Conservation (phyloP, 2,113 vertebrate species). For the Tauraco erythrolophus region DNA sequence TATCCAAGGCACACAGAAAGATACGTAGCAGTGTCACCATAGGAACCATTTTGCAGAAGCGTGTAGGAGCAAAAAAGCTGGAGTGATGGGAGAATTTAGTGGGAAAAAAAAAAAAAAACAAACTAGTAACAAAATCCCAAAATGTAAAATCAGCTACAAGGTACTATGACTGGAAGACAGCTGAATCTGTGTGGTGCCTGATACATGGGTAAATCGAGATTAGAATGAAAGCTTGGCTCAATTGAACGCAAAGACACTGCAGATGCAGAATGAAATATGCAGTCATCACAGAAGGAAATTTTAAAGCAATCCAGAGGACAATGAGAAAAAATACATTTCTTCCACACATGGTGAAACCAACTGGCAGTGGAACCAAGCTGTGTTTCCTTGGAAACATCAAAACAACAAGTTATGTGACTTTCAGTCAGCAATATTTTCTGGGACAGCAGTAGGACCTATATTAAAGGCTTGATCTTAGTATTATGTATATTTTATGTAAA, state of each 20-base stretch:
- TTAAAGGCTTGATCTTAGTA: neutral
- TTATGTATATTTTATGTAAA: neutral
- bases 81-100: neutral
- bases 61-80: neutral
- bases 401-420: conserved; percentile 60
- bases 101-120: neutral
- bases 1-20: neutral
- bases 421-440: conserved; percentile 50
- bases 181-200: neutral
- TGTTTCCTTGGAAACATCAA: conserved; percentile 61
- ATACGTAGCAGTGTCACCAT: conserved; percentile 28
- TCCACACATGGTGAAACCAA: conserved; percentile 35
- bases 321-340: conserved; percentile 36
- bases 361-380: conserved; percentile 16
- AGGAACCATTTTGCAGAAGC: conserved; percentile 24
- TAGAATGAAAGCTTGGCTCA: neutral
- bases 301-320: conserved; percentile 15
- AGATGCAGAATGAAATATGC: conserved; percentile 23
- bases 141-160: conserved; percentile 17
- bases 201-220: neutral
- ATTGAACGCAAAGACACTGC: neutral
- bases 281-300: neutral
- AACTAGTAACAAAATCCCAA: neutral
- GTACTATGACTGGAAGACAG: neutral
- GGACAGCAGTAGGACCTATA: neutral